phyloP scores from a whole-genome alignment of 2,797 vertebrate species.

The Carapus acus region DNA sequence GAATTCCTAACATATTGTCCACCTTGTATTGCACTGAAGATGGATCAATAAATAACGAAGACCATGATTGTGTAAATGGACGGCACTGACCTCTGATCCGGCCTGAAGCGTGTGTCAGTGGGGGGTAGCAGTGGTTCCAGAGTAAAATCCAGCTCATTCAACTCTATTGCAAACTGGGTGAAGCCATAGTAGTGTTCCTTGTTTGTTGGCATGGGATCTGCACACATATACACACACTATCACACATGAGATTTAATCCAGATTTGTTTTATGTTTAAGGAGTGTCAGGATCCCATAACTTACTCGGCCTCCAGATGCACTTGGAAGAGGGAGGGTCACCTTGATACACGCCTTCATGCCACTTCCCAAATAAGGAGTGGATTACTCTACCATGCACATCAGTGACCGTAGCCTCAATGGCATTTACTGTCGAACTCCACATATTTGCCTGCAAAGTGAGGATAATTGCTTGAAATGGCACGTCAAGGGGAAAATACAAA shows the following conservation, averaged over 20 bases:
- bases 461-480: too few species aligned
- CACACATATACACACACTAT: constrained; percentile 19
- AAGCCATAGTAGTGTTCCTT: constrained; percentile 93
- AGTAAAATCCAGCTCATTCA: constrained; percentile 85
- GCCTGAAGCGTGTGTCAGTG: constrained; percentile 92
- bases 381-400: constrained; percentile 78
- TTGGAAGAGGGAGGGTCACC: constrained; percentile 81
- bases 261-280: too few species aligned
- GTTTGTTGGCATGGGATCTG: constrained; percentile 86
- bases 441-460: constrained; percentile 79
- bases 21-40: too few species aligned
- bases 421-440: constrained; percentile 85
- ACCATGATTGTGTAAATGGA: too few species aligned
- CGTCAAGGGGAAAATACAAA: too few species aligned
- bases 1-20: too few species aligned
- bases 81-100: constrained; percentile 89
- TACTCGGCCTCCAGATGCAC: constrained; percentile 94
- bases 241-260: background rate
- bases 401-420: constrained; percentile 86
- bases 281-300: constrained; percentile 53
- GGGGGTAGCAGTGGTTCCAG: constrained; percentile 80
- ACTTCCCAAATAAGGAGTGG: constrained; percentile 90
- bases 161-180: constrained; percentile 88
- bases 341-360: constrained; percentile 90
- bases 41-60: too few species aligned